Conservation (phyloP, 2,888 invertebrate genomes). For the Tinea semifulvella region DNA sequence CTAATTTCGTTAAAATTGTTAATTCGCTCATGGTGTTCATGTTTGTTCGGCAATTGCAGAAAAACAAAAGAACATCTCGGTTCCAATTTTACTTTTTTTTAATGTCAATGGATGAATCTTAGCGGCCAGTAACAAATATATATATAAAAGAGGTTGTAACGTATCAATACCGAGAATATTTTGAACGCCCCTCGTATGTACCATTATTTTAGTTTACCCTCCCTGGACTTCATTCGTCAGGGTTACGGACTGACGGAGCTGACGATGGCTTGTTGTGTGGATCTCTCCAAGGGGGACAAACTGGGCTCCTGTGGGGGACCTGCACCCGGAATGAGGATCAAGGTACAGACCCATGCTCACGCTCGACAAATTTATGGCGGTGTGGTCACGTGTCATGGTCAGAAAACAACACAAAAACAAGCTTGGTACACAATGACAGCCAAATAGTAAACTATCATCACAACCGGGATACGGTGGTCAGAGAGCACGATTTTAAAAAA, state of each 20-base stretch:
- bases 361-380: neutral
- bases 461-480: no score
- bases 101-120: no score
- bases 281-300: conserved; percentile 44
- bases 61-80: no score
- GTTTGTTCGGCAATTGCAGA: no score
- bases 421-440: neutral
- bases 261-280: conserved; percentile 68
- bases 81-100: no score
- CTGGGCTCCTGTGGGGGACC: conserved; percentile 74
- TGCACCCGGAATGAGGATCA: conserved; percentile 71
- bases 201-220: conserved; percentile 37
- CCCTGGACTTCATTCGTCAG: conserved; percentile 68
- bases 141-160: no score
- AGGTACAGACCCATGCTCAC: conserved; percentile 37
- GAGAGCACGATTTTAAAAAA: no score
- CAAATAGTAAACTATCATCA: neutral
- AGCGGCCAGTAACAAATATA: no score
- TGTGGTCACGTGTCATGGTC: neutral
- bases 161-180: no score
- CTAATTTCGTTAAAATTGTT: no score
- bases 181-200: no score
- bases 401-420: neutral
- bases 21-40: no score
- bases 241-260: conserved; percentile 86